Evolutionary conservation across 2,888 invertebrate genomes (phyloP).

Genomic region (Thera britannica): DNA sequence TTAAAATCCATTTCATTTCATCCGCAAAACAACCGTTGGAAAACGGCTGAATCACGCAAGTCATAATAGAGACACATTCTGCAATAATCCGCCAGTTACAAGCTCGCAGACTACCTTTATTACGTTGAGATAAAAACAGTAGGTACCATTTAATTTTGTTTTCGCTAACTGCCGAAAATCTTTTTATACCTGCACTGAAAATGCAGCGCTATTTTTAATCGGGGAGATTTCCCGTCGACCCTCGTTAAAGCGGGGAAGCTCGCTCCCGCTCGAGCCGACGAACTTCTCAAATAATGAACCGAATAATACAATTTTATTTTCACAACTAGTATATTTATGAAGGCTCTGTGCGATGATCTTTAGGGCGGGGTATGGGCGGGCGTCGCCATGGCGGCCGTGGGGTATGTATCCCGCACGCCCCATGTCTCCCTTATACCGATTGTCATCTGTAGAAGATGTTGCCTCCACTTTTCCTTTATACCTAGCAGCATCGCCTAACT

Average conservation of each 20-base stretch:
- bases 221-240: constrained; percentile 47
- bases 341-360: constrained; percentile 74
- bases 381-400: constrained; percentile 75
- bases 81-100: constrained; percentile 42
- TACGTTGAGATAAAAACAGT: constrained; percentile 40
- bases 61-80: constrained; percentile 37
- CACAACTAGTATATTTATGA: constrained; percentile 66
- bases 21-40: constrained; percentile 24
- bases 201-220: constrained; percentile 49
- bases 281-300: constrained; percentile 77
- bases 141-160: constrained; percentile 39
- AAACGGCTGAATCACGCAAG: constrained; percentile 28
- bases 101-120: constrained; percentile 43
- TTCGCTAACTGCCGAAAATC: constrained; percentile 41
- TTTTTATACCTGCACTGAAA: constrained; percentile 45
- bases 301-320: constrained; percentile 81
- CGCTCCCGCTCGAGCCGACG: constrained; percentile 54
- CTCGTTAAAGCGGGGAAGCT: constrained; percentile 64
- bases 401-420: constrained; percentile 74
- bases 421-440: constrained; percentile 70
- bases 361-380: constrained; percentile 72
- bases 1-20: constrained; percentile 21
- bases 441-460: constrained; percentile 79
- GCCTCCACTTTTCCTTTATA: constrained; percentile 73
- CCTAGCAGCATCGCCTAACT: constrained; percentile 66